Evolutionary conservation across 2,888 invertebrate genomes (phyloP).

Genomic region (Standfussiana lucernea): DNA sequence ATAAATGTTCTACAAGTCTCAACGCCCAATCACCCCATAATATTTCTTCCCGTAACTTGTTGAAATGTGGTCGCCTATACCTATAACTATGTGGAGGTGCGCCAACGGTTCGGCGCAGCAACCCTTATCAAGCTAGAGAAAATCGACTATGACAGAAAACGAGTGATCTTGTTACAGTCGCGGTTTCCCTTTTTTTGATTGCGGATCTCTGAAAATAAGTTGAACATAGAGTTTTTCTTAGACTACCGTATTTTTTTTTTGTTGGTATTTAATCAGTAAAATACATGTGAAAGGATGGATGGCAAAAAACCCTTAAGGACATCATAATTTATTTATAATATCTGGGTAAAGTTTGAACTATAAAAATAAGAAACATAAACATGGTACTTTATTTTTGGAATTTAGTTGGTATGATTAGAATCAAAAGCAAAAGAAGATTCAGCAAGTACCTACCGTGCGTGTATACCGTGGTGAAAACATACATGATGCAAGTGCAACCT

Average conservation of each 20-base stretch:
- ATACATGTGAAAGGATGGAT: background rate
- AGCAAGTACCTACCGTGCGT: background rate
- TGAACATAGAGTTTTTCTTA: conserved; percentile 4
- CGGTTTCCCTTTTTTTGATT: conserved; percentile 43
- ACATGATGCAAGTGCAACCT: background rate
- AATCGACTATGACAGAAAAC: conserved; percentile 61
- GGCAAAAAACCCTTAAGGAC: background rate
- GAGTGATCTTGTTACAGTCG: conserved; percentile 58
- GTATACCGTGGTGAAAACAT: background rate
- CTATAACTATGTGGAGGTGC: conserved; percentile 14
- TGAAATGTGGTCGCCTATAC: conserved; percentile 34
- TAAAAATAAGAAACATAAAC: background rate
- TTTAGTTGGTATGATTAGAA: background rate
- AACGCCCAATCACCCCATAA: conserved; percentile 10
- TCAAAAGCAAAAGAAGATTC: background rate
- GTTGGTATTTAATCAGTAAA: background rate
- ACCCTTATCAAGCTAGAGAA: conserved; percentile 58
- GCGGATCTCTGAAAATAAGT: conserved; percentile 21
- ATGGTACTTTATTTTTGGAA: background rate
- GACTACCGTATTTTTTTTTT: background rate
- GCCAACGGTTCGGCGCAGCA: conserved; percentile 36
- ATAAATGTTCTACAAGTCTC: background rate
- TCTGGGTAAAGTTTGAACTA: background rate
- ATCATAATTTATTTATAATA: background rate
- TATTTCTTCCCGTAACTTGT: conserved; percentile 33